Conservation (phyloP, 35 echinoderm and acorn worm genomes). For the Amphiura filiformis region DNA sequence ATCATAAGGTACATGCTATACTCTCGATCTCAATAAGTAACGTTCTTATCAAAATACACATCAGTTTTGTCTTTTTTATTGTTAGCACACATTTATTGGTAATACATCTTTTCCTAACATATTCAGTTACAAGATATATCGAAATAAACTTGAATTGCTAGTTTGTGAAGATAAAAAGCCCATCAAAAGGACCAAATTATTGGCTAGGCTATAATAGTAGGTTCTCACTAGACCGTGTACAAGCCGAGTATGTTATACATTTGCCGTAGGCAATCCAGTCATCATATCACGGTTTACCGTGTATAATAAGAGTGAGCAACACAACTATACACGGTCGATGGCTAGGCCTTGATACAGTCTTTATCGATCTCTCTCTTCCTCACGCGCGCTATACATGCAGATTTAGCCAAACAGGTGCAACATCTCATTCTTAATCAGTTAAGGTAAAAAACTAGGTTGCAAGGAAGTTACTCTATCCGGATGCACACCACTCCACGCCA, state of each 20-base stretch:
- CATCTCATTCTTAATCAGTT: neutral
- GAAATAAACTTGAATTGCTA: neutral
- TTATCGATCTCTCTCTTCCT: neutral
- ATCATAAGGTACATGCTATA: too few species aligned
- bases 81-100: neutral
- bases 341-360: neutral
- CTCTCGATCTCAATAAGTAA: too few species aligned
- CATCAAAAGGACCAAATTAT: neutral
- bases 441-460: constrained; percentile 4
- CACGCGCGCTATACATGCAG: neutral
- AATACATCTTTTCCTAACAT: neutral
- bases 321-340: constrained; percentile 5
- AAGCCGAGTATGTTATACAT: neutral
- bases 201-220: neutral
- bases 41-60: too few species aligned
- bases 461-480: neutral
- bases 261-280: neutral
- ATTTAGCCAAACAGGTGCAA: neutral
- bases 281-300: constrained; percentile 6
- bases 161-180: neutral
- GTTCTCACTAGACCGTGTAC: neutral
- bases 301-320: neutral
- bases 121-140: neutral
- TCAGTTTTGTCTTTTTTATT: too few species aligned
- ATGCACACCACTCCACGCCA: too few species aligned